Evolutionary conservation across 1,140 invertebrate species (phyloP).

Genomic region (Acromyrmex charruanus): DNA sequence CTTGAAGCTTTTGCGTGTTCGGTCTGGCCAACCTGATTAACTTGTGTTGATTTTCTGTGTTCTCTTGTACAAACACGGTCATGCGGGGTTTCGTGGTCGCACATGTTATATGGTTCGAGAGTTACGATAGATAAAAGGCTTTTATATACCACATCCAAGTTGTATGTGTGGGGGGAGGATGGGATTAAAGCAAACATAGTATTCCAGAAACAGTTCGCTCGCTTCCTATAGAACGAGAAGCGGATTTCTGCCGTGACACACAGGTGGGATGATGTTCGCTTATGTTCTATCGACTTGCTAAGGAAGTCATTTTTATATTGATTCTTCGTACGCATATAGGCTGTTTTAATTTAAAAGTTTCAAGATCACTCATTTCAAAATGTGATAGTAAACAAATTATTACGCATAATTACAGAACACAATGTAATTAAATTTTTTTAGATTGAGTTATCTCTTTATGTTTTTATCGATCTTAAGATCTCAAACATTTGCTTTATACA

Average conservation of each 20-base stretch:
- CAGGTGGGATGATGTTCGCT: slow-evolving; percentile 1
- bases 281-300: background rate
- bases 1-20: background rate
- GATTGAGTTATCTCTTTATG: background rate
- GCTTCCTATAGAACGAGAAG: slow-evolving; percentile 2
- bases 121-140: slow-evolving; percentile 56
- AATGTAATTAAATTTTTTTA: background rate
- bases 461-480: background rate
- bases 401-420: background rate
- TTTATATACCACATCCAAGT: slow-evolving; percentile 42
- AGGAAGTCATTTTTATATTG: slow-evolving; percentile 42
- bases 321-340: background rate
- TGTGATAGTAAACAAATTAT: background rate
- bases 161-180: background rate
- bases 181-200: slow-evolving; percentile 48
- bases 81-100: slow-evolving; percentile 5
- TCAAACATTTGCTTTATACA: background rate
- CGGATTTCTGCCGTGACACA: background rate
- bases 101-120: slow-evolving; percentile 42
- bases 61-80: slow-evolving; percentile 53
- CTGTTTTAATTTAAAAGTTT: background rate
- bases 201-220: slow-evolving; percentile 29
- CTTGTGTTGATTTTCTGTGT: slow-evolving; percentile 68
- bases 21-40: slow-evolving; percentile 58
- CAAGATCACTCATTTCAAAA: background rate